Base-by-base conservation (phyloP, 2,113 vertebrate species). In the Lutjanus erythropterus region DNA sequence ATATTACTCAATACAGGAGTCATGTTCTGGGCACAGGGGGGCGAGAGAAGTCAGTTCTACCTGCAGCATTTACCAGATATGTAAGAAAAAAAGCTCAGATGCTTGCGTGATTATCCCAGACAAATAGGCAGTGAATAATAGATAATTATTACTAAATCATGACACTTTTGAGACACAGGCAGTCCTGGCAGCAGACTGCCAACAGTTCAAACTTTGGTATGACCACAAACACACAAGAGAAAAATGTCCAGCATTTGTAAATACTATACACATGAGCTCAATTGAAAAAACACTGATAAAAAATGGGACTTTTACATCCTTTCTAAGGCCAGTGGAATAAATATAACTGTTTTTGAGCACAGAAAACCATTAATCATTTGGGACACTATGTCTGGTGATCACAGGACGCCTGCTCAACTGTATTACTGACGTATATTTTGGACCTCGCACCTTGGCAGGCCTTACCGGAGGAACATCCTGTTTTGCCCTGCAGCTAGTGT, bases 171-270 rank as follows among this genome's bases (percentile, higher is more conserved):
- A 84, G 46, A 82, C 25, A 49, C 33, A 75, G 46, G 78, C 64
- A 9, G 66, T 27, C 33, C 27, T 16, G 53, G 70, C 49, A 77
- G 49, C 1, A 1, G 12, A 50, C 16, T 41, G 71, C 21, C 37
- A 58, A 83, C 62, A 73, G 73, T 35, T 70, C 11, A 46, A 75
- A 85, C 90, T 94, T 93, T 94, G 91, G 92, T 71, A 84, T 87
- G 75, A 88, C 82, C 52, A 86, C 71, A 83, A 86, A 89, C 50
- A 89, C 49, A 78, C 33, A 70, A 75, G 25, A 80, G 65, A 80
- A 83, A 90, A 92, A 94, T 92, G 91, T 91, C 93, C 93, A 93
- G 93, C 93, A 93, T 94, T 93, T 88, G 81, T 86, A 86, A 80
- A 89, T 71, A 90, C 61, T 69, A 88, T 60, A 88, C 77, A 86